These are phyloP conservation scores for Takifugu flavidus DNA, from an alignment of 2,113 vertebrate species.

Conservation along the genomic window DNA sequence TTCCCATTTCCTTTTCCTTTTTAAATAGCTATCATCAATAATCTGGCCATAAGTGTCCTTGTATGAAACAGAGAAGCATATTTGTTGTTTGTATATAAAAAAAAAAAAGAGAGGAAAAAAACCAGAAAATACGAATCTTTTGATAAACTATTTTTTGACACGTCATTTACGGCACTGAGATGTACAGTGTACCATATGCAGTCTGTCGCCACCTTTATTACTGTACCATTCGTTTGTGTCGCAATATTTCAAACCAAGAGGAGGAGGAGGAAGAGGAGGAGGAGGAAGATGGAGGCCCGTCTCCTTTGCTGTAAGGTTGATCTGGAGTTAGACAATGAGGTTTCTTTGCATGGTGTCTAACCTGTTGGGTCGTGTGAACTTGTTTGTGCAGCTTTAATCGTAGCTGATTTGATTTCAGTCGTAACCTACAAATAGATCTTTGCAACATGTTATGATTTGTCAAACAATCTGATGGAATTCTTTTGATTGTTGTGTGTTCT, in stretches of 20 bases:
- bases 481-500: constrained; percentile 73
- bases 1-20: constrained; percentile 19
- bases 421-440: constrained; percentile 76
- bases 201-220: constrained; percentile 58
- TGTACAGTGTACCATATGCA: constrained; percentile 62
- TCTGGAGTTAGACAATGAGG: constrained; percentile 36
- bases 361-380: constrained; percentile 66
- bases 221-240: constrained; percentile 58
- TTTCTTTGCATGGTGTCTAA: constrained; percentile 68
- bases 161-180: constrained; percentile 66
- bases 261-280: background rate
- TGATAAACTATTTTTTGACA: constrained; percentile 75
- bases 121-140: constrained; percentile 58
- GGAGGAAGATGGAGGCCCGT: constrained; percentile 9
- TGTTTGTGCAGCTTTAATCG: constrained; percentile 93
- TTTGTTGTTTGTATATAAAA: constrained; percentile 39
- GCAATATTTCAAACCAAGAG: constrained; percentile 39
- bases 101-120: constrained; percentile 55
- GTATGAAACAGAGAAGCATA: constrained; percentile 48
- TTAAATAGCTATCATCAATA: constrained; percentile 40
- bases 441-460: constrained; percentile 88
- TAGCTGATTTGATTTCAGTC: constrained; percentile 88
- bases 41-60: constrained; percentile 75
- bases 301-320: constrained; percentile 17
- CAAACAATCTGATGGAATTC: constrained; percentile 79